phyloP scores from a whole-genome alignment of 2,113 vertebrate genomes.

The Picathartes gymnocephalus region DNA sequence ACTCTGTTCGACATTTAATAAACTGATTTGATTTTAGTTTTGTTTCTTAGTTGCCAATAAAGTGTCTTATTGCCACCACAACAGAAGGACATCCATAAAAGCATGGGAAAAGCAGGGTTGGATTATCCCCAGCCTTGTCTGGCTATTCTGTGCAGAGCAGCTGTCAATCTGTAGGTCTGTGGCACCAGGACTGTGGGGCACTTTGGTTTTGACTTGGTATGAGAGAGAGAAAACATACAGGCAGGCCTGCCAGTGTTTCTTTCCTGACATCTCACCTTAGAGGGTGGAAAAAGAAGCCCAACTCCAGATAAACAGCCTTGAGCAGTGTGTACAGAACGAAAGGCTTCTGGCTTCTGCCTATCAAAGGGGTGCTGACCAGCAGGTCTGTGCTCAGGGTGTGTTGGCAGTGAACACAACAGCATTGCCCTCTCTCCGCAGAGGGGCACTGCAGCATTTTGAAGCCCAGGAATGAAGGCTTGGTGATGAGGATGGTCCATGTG shows the following conservation, averaged over 20 bases:
- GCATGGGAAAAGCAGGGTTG: background rate
- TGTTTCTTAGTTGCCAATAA: background rate
- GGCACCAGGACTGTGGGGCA: background rate
- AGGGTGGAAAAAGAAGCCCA: background rate
- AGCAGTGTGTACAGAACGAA: accelerated
- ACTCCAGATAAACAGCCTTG: background rate
- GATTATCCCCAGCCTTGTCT: background rate
- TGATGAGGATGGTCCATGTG: background rate
- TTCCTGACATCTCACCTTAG: background rate
- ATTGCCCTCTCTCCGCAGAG: background rate
- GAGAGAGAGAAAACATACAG: background rate
- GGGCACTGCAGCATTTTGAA: conserved; percentile 3
- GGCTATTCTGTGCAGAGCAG: background rate
- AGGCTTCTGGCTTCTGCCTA: background rate
- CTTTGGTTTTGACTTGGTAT: background rate
- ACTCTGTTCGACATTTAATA: background rate
- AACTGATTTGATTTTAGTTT: background rate
- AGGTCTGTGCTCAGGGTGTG: background rate
- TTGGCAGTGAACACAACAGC: accelerated
- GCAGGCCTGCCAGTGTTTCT: background rate
- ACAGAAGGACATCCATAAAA: background rate
- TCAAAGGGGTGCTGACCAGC: background rate
- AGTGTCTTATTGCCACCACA: background rate
- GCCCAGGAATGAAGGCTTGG: background rate
- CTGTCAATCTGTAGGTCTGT: background rate